A percentile compares a stretch with the other conserved stretches of the same genome.
These are phyloP conservation scores for Tenthredo notha DNA, from an alignment of 2,888 invertebrate species.

Conservation along the genomic window DNA sequence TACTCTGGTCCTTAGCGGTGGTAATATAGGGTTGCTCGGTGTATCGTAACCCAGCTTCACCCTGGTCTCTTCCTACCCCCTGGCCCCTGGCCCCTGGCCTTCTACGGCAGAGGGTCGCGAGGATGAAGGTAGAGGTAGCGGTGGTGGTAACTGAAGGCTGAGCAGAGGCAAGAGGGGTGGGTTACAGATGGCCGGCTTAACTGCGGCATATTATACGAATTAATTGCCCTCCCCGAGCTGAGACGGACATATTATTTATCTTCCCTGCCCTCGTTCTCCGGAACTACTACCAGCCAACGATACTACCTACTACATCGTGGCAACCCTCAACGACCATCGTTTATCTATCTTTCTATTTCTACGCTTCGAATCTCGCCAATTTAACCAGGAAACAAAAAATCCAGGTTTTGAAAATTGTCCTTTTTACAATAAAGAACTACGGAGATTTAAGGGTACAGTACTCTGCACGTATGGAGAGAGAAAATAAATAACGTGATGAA, in stretches of 20 bases:
- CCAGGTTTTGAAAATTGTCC: not conserved
- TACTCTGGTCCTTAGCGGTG: slow-evolving; percentile 68
- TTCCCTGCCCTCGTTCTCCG: slow-evolving; percentile 57
- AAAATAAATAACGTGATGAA: not conserved
- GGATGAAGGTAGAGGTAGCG: slow-evolving; percentile 48
- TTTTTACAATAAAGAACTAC: too few relatives aligned
- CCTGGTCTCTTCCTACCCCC: slow-evolving; percentile 54
- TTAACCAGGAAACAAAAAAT: not conserved
- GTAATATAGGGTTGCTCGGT: slow-evolving; percentile 65
- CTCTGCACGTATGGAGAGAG: not conserved
- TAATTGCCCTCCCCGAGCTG: slow-evolving; percentile 73
- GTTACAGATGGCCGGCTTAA: slow-evolving; percentile 77
- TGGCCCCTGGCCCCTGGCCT: slow-evolving; percentile 57
- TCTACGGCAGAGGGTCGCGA: slow-evolving; percentile 55
- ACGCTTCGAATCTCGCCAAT: slow-evolving; percentile 11
- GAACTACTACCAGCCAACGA: slow-evolving; percentile 57
- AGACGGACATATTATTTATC: slow-evolving; percentile 77
- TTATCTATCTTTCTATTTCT: slow-evolving; percentile 70
- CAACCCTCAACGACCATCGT: slow-evolving; percentile 66
- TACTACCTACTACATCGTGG: slow-evolving; percentile 61
- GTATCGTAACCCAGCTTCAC: slow-evolving; percentile 56
- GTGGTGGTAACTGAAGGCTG: slow-evolving; percentile 41
- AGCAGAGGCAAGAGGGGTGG: slow-evolving; percentile 56
- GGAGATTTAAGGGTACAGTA: not conserved
- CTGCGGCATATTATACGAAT: slow-evolving; percentile 78